Base-by-base conservation (phyloP, 2,888 invertebrate genomes). In the Lasius platythorax region DNA sequence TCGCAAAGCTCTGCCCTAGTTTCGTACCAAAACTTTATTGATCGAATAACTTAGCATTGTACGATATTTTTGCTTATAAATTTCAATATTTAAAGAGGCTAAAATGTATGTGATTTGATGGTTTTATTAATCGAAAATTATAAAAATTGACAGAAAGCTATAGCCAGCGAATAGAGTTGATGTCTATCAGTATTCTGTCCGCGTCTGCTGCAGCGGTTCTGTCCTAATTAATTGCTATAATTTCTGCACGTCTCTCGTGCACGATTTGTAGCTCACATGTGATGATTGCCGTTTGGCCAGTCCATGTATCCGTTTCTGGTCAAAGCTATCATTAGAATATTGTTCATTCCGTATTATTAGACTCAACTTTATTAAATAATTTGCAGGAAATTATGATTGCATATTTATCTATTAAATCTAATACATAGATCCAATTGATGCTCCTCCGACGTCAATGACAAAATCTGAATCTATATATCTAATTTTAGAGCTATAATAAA, bases 201-300 rank as follows among this genome's bases (percentile, higher is more conserved):
- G 43, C 56, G 43, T 58, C 72, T 9, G 43, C 12, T 70, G 70
- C 74, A 79, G 23, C 18, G 30, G 9, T 23, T 0, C 43, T 33
- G 74, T 61, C n/a, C 46, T 79, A 79, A 79, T 79, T 79, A 79
- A 72, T 79, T 72, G 46, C 73, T 79, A 72, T 79, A 79, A 79
- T 79, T 79, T 61, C 79, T 73, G 33, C n/a, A 40, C 58, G 46
- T 73, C 12, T 11, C 74, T n/a, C 33, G 56, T 61, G 58, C 33
- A 23, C 33, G 33, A 18, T 79, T 79, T 73, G 58, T 33, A 73
- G 33, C 23, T 61, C 43, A 33, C 23, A 58, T 73, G 33, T 50
- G 70, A 43, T 58, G 58, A 79, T 79, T 33, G 43, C 18, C 23
- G 30, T 68, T 68, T 53, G 43, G 58, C 43, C 23, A 37, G 30